Evolutionary conservation across 2,888 invertebrate genomes (phyloP), one percentile per base, ranked within the genome.

Genomic region (Micoletzkya japonica): DNA sequence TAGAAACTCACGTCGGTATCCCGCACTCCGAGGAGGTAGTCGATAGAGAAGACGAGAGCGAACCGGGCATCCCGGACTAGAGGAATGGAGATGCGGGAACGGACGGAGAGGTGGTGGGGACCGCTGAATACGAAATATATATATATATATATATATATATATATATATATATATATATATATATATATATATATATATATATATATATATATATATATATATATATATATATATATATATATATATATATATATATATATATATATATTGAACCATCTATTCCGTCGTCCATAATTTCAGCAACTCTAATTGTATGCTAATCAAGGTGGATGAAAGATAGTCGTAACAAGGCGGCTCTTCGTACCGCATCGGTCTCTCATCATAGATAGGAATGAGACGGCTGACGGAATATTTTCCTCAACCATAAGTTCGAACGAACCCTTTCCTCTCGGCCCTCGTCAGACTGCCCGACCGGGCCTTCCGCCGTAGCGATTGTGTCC

Each of bases 1-100:
- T 17, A 20, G 37, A 24, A 17, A 72, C 70, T 73, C 10, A 63
- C 71, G 50, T 76, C 74, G 20, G 59, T 64, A 2, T 32, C 59
- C 26, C 64, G 63, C 17, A 76, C 66, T 52, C 79, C 83, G 3
- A 82, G 63, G 17, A 82, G 67, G 66, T 80, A 83, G 36, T 85
- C 82, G 10, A 85, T 54, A 0, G 77, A 61, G 70, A 85, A 85
- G 2, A 85, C 79, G 3, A 85, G 68, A 7, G 81, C 81, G 57
- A 80, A 72, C 10, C 72, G 56, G 2, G 73, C 60, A 66, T 81
- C 78, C 17, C 64, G 67, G 39, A 72, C 67, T 36, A 82, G 56
- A 24, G 66, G 58, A 24, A 79, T 59, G 32, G 70, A 70, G 20
- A 76, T 57, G 36, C 73, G 70, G 44, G 74, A 74, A 20, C 74